Percentiles rank a stretch among this genome's conserved stretches.
Evolutionary conservation across 2,113 vertebrate genomes (phyloP).

Genomic region (Psittacula cyanocephala): DNA sequence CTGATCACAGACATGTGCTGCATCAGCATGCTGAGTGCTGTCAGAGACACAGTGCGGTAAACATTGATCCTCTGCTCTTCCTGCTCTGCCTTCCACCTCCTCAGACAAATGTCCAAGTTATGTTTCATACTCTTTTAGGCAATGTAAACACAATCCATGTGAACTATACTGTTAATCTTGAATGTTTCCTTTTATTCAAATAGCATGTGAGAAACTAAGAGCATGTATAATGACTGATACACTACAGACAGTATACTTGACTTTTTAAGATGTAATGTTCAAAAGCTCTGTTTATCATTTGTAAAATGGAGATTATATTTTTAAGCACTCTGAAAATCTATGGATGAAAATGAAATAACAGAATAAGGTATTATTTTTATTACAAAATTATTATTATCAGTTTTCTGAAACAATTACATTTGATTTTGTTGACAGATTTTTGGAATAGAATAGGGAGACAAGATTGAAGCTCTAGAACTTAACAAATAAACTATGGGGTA

Average conservation of each 20-base stretch:
- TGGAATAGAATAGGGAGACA: neutral
- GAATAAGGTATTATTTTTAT: neutral
- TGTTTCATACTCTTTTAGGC: neutral
- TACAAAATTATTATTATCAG: neutral
- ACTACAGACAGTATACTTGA: neutral
- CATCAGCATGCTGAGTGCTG: neutral
- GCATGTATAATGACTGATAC: conserved; percentile 8
- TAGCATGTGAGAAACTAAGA: conserved; percentile 11
- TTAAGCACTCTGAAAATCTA: neutral
- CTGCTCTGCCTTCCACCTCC: neutral
- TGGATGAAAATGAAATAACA: neutral
- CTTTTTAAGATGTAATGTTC: neutral
- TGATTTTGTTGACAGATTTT: neutral
- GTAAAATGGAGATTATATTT: neutral
- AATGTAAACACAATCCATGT: neutral
- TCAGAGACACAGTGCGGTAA: neutral
- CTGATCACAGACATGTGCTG: neutral
- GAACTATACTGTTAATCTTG: neutral
- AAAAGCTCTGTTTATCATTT: neutral
- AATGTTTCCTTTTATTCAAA: neutral
- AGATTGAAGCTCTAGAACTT: neutral
- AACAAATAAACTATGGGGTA: neutral
- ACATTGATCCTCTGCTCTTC: neutral
- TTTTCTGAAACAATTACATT: neutral
- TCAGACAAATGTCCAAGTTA: neutral